Conservation (phyloP, 1,140 invertebrate species). For the silkworm (Bombyx mori) region ASM3026992v2 NC_085116.1:10106001-10106500, state of each 20-base stretch:
- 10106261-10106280: slow-evolving; percentile 65
- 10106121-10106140: slow-evolving; percentile 40
- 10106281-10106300: slow-evolving; percentile 50
- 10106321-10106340: slow-evolving; percentile 25
- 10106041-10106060: slow-evolving; percentile 35
- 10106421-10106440: no score
- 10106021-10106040: slow-evolving; percentile 41
- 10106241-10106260: slow-evolving; percentile 63
- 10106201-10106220: slow-evolving; percentile 65
- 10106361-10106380: not conserved
- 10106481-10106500: no score
- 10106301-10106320: slow-evolving; percentile 52
- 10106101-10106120: slow-evolving; percentile 61
- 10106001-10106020: slow-evolving; percentile 34
- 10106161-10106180: slow-evolving; percentile 42
- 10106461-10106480: no score
- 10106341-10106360: slow-evolving; percentile 1
- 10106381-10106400: no score
- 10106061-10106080: slow-evolving; percentile 50
- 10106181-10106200: slow-evolving; percentile 58
- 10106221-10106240: slow-evolving; percentile 69
- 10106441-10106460: no score
- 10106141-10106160: slow-evolving; percentile 51
- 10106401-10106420: no score
- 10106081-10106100: slow-evolving; percentile 56